Conservation (phyloP, 35 echinoderm and acorn worm genomes). For the Chiridota heheva region DNA sequence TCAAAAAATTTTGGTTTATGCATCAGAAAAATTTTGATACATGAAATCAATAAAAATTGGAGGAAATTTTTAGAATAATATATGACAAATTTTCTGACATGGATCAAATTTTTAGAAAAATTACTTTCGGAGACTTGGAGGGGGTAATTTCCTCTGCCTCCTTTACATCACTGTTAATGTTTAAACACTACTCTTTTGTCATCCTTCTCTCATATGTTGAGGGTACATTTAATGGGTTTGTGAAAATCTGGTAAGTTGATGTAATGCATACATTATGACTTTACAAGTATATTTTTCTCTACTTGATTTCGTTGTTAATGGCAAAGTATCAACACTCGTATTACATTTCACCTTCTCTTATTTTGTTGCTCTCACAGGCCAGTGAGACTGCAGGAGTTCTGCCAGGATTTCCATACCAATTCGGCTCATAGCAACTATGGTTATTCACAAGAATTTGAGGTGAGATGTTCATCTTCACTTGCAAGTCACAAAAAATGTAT, state of each 20-base stretch:
- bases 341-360: neutral
- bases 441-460: conserved; percentile 94
- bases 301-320: neutral
- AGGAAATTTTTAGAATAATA: no score
- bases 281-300: neutral
- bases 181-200: no score
- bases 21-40: no score
- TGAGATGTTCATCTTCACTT: conserved; percentile 11
- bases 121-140: no score
- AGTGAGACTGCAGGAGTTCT: conserved; percentile 71
- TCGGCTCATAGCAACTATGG: conserved; percentile 88
- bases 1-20: no score
- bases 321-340: neutral
- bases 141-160: no score
- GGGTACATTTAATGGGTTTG: neutral
- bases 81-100: no score
- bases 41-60: no score
- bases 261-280: neutral
- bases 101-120: no score
- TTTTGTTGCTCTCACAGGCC: conserved; percentile 39
- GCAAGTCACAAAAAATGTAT: neutral
- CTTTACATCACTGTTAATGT: no score
- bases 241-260: neutral
- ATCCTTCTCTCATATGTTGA: no score
- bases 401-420: conserved; percentile 76